Evolutionary conservation across 2,113 vertebrate genomes (phyloP), one percentile per base, ranked within the genome.

Genomic region (Anthoscopus minutus): DNA sequence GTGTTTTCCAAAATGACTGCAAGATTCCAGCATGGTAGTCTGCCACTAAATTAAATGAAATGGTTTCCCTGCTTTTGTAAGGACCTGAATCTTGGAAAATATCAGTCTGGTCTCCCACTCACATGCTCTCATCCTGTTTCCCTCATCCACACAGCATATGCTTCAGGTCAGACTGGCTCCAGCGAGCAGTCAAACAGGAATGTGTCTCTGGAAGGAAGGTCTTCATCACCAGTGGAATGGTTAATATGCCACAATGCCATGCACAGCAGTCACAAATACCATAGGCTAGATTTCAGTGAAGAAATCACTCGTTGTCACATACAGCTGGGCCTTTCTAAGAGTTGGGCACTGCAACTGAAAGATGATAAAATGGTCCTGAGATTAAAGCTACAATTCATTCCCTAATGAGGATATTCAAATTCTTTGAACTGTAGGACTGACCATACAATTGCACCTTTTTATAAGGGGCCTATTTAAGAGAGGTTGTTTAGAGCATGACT

Each of bases 1-100:
- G 17, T 92, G 74, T 94, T 95, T 97, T 96, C 77, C 61, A 23
- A 44, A 44, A 74, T 40, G 78, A 93, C 71, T 80, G 65, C 91
- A 96, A 96, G 81, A 70, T 92, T 84, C 70, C 81, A 79, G 35
- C n/a, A n/a, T 42, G 42, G 38, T 94, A 58, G 1, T 2, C 17
- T 82, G 94, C n/a, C 47, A 66, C 62, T 65, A 65, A 82, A 89
- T 82, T 69, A 94, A 47, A 77, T 72, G 0, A 87, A 95, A 92
- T 45, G 10, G 1, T 86, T 23, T 67, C 81, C 35, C 38, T 85
- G 57, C 10, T 76, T 91, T 84, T 58, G 73, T 65, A 67, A 85
- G 81, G 66, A 47, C 27, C 45, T 61, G 57, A 76, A 21, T 37
- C 13, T 15, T 62, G 54, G 58, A 67, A 86, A 92, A 84, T 56